Conservation (phyloP, 1,140 invertebrate genomes). For the Cepaea nemoralis region DNA sequence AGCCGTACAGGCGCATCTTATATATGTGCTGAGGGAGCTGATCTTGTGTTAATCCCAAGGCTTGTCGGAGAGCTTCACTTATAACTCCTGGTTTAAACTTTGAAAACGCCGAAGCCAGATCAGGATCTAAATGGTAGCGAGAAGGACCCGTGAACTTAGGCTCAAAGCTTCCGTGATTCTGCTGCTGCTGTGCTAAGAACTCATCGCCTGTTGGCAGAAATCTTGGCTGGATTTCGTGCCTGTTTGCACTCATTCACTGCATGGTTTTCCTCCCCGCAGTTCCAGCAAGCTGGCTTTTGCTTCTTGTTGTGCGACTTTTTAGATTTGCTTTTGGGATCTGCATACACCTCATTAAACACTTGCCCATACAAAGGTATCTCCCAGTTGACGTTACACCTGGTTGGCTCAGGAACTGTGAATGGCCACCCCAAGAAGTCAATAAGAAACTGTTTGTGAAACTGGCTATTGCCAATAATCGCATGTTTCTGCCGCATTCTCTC, state of each 20-base stretch:
- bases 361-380: slow-evolving; percentile 67
- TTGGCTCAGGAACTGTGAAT: slow-evolving; percentile 42
- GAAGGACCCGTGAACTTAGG: slow-evolving; percentile 33
- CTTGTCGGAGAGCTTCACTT: slow-evolving; percentile 78
- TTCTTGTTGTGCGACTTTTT: neutral
- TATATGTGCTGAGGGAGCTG: slow-evolving; percentile 88
- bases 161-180: neutral
- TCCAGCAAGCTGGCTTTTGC: slow-evolving; percentile 69
- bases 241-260: slow-evolving; percentile 68
- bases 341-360: slow-evolving; percentile 53
- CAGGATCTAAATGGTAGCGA: slow-evolving; percentile 73
- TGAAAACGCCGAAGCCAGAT: slow-evolving; percentile 78
- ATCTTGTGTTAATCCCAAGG: slow-evolving; percentile 80
- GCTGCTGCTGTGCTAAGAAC: slow-evolving; percentile 50
- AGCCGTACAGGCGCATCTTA: slow-evolving; percentile 86
- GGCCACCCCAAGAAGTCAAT: slow-evolving; percentile 69
- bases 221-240: slow-evolving; percentile 62
- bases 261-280: slow-evolving; percentile 71
- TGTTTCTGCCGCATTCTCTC: slow-evolving; percentile 40
- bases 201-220: slow-evolving; percentile 62
- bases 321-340: slow-evolving; percentile 30
- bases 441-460: slow-evolving; percentile 64
- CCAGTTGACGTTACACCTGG: slow-evolving; percentile 53
- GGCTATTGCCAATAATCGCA: slow-evolving; percentile 63
- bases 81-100: slow-evolving; percentile 82